Evolutionary conservation across 2,888 invertebrate genomes (phyloP), one percentile per base, ranked within the genome.

Genomic region (Campoletis raptor): DNA sequence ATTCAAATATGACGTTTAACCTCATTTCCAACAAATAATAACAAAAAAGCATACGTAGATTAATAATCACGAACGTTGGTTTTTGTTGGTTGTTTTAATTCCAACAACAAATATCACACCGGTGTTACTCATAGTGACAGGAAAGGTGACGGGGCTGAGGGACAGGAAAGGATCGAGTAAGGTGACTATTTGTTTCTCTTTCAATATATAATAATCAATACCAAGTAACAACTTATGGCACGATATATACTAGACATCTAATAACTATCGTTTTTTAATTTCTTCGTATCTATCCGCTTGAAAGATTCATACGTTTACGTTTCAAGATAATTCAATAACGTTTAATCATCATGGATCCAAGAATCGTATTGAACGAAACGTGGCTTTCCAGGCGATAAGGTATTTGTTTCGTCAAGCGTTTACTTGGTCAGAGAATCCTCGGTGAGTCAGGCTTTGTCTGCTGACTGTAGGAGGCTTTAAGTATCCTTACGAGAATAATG

Each of bases 51-150:
- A 66, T 76, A 57, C 36, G 77, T 48, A 78, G 61, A 82, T 48
- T 12, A n/a, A 80, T 24, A 74, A 80, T 77, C 45, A 73, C 73
- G 48, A 73, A 36, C 12, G 45, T 77, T 45, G 15, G 7, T 61
- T 57, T 61, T 77, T 77, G 69, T 36, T 78, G 74, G 72, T 80
- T 81, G 76, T 84, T 57, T 57, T 45, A 81, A 74, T 86, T 72
- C 77, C 81, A 83, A 78, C 48, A 77, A 82, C 77, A 81, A 80
- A 85, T 42, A 78, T 72, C 45, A 57, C 48, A 72, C 36, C 21
- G n/a, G 42, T 64, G 36, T 42, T 77, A 42, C 64, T 77, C 36
- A 48, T 45, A 66, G n/a, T 64, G 30, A 45, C 5, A 36, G 42
- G 30, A 36, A 30, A 64, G 8, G 21, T 6, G 12, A 36, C 36